phyloP scores from a whole-genome alignment of 2,797 vertebrate species.

The Parotocinclus haroldoi region DNA sequence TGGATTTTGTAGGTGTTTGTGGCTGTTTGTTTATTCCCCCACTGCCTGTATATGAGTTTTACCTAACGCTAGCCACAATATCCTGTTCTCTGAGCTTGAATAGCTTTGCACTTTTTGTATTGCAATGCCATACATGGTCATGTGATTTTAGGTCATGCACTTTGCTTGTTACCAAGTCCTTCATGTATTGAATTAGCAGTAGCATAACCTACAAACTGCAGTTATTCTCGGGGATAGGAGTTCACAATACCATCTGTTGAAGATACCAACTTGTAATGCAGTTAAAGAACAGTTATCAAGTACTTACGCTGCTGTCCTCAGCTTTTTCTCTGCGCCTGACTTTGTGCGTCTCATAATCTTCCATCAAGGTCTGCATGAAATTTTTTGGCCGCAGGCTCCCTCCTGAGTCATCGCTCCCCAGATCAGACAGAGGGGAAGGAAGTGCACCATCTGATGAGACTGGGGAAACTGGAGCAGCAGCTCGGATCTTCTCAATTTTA shows the following conservation, averaged over 20 bases:
- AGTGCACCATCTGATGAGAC: constrained; percentile 77
- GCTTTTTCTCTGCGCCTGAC: constrained; percentile 89
- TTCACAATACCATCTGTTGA: background rate
- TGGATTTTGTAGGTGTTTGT: no score
- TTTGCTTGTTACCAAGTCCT: no score
- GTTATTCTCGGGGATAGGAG: background rate
- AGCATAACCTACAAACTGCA: no score
- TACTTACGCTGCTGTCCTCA: constrained; percentile 93
- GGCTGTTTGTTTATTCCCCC: no score
- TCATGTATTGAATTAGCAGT: no score
- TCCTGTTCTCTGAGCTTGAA: no score
- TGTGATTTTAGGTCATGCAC: no score
- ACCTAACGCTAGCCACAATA: no score
- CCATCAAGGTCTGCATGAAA: constrained; percentile 97
- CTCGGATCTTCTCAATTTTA: constrained; percentile 93
- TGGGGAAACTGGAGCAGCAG: constrained; percentile 76
- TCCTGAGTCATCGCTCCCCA: constrained; percentile 79
- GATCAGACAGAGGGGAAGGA: constrained; percentile 71
- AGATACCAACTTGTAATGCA: background rate
- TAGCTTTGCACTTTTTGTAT: no score
- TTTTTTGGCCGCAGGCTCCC: constrained; percentile 86
- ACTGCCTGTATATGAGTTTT: no score
- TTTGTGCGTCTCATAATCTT: constrained; percentile 95
- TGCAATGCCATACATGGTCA: no score
- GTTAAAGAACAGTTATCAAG: background rate